Percentiles rank a stretch among this genome's conserved stretches.
phyloP scores from a whole-genome alignment of 53 echinoderm and acorn worm species.

The Arbacia lixula region DNA sequence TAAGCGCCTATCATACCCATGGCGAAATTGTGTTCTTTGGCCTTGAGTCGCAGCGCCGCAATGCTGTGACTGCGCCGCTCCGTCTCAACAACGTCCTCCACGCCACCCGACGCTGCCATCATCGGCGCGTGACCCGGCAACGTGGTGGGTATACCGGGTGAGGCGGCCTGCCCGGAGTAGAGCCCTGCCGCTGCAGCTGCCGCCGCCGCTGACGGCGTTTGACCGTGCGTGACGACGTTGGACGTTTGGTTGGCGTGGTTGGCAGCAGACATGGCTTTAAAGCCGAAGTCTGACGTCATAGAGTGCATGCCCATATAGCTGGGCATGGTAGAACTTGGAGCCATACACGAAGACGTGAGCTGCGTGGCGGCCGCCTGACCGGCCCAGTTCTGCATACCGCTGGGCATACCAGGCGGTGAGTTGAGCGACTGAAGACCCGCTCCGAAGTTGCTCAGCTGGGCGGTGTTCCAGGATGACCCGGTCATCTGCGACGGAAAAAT shows the following conservation, averaged over 20 bases:
- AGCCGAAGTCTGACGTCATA: slow-evolving; percentile 65
- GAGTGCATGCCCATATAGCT: slow-evolving; percentile 90
- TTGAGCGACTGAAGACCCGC: slow-evolving; percentile 51
- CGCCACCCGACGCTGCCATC: not conserved
- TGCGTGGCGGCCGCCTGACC: slow-evolving; percentile 35
- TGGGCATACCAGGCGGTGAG: slow-evolving; percentile 1
- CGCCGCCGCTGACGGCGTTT: slow-evolving; percentile 34
- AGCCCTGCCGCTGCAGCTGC: slow-evolving; percentile 45
- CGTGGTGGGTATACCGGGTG: slow-evolving; percentile 58
- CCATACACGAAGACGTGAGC: slow-evolving; percentile 81
- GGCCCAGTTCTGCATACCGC: slow-evolving; percentile 45
- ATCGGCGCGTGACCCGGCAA: slow-evolving; percentile 68
- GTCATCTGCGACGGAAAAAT: slow-evolving; percentile 22
- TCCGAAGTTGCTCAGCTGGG: slow-evolving; percentile 49
- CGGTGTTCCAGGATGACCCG: slow-evolving; percentile 49
- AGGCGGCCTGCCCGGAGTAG: slow-evolving; percentile 44
- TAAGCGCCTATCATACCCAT: slow-evolving; percentile 95
- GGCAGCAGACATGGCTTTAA: slow-evolving; percentile 43
- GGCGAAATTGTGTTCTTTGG: slow-evolving; percentile 95
- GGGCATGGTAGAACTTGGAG: slow-evolving; percentile 77
- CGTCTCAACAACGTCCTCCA: slow-evolving; percentile 71
- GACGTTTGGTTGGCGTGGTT: slow-evolving; percentile 23
- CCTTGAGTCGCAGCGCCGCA: slow-evolving; percentile 90
- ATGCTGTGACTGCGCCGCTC: slow-evolving; percentile 90
- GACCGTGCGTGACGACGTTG: slow-evolving; percentile 4